Base-by-base conservation (phyloP, 2,888 invertebrate genomes). In the Plusia festucae region DNA sequence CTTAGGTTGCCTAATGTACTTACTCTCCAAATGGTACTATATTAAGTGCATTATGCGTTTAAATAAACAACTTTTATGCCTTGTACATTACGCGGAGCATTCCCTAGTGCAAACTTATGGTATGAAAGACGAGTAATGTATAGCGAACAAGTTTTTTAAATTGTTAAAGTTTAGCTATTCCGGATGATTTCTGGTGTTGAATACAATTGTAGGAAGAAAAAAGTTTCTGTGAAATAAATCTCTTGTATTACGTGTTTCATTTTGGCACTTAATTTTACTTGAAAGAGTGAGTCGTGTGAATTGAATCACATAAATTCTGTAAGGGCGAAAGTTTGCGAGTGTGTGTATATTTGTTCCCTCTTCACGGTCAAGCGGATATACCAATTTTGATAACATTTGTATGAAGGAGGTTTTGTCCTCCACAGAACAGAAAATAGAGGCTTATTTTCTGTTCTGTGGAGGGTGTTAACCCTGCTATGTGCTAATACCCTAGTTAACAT, bases 81-180 rank as follows among this genome's bases (percentile, higher is more conserved):
- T 76, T 60, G 65, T 72, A 72, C 72, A 65, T 75, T 61, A 75
- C 58, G 44, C 18, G 5, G 59, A 75, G 55, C 54, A 55, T 61
- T 75, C 72, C 76, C 72, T 55, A 65, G 75, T 70, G 72, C 27
- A 70, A 73, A 73, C 65, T 75, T 61, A 65, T 34, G 65, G 75
- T 59, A 70, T 59, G 34, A 75, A 73, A 70, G 68, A 65, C 54
- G 55, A 65, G 70, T 65, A 56, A 75, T 75, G 53, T 49, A 58
- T n/a, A 40, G n/a, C 20, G 49, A 32, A 8, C 58, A 65, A 75
- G 65, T 73, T 75, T 49, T 73, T 65, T 70, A 59, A 72, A 73
- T 60, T 65, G 72, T 65, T 54, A 13, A 73, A 73, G 65, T 75
- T 73, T 65, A 8, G 70, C 60, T 59, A 54, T 73, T 70, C 8